Evolutionary conservation across 2,797 vertebrate genomes (phyloP), one percentile per base, ranked within the genome.

Genomic region (Knipowitschia caucasica): DNA sequence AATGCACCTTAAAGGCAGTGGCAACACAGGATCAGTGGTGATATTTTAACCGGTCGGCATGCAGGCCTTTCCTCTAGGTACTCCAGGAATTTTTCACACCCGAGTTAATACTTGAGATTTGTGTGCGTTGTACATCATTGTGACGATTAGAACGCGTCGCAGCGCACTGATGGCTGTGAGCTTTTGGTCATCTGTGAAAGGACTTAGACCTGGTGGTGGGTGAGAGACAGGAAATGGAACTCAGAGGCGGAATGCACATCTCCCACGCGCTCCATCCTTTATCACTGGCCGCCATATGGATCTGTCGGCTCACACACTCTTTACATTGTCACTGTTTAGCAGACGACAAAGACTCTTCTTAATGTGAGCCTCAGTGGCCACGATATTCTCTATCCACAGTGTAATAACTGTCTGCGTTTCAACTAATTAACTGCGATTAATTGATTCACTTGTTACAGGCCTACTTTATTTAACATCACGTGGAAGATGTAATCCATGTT

Each of bases 161-260:
- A 50, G 31, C 21, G 50, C 27, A 18, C 33, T 52, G 36, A 26
- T 31, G 33, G 5, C 36, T 58, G 50, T 6, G 46, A 50, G 40
- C 65, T 61, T 24, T 53, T 69, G 81, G 71, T 84, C 82, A 78
- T 86, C 82, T 86, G 86, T 77, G 69, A 80, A 81, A 83, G 84
- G 59, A 84, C 68, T 88, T 84, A 81, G 75, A 80, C 71, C 77
- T 70, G 66, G 74, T 69, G 66, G 75, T 82, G 84, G 80, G 79
- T 82, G 84, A 87, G 75, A 82, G 74, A 71, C 84, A 85, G 85
- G 87, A 87, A 86, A 83, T 80, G 78, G 78, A 80, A 86, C 65
- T 77, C 73, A 73, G 73, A 64, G 66, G 50, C 59, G 84, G 80
- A 80, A 82, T 82, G 81, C 62, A 77, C 53, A 23, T 85, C 85